A percentile compares a stretch with the other conserved stretches of the same genome.
Conservation (phyloP, 2,888 invertebrate species). For the Parochlus steinenii region DNA sequence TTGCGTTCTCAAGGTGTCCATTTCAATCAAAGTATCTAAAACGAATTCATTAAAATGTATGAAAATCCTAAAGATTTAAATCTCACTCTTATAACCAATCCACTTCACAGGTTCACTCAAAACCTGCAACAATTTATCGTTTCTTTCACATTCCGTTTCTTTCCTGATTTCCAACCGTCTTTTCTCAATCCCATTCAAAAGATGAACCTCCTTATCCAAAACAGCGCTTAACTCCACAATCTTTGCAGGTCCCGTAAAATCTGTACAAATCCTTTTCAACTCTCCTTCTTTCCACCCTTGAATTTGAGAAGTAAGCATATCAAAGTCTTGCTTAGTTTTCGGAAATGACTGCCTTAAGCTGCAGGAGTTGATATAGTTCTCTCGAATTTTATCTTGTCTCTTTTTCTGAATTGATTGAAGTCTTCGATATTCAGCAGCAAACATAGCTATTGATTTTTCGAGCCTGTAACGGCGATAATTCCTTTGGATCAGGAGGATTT, state of each 20-base stretch:
- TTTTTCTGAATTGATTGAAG: slow-evolving; percentile 36
- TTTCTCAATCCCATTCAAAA: slow-evolving; percentile 49
- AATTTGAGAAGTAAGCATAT: slow-evolving; percentile 44
- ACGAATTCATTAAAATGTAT: neutral
- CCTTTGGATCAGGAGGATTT: slow-evolving; percentile 46
- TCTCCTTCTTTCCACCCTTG: slow-evolving; percentile 27
- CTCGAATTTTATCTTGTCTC: slow-evolving; percentile 28
- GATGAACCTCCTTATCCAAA: slow-evolving; percentile 55
- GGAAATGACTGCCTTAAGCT: slow-evolving; percentile 37
- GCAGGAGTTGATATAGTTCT: slow-evolving; percentile 31
- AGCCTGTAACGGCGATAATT: slow-evolving; percentile 28
- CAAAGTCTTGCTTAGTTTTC: slow-evolving; percentile 52
- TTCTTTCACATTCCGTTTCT: slow-evolving; percentile 40
- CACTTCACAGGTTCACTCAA: slow-evolving; percentile 59
- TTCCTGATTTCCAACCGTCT: slow-evolving; percentile 43
- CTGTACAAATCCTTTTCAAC: slow-evolving; percentile 35
- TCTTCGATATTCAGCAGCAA: slow-evolving; percentile 32
- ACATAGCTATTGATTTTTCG: slow-evolving; percentile 31
- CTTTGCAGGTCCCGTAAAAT: slow-evolving; percentile 49
- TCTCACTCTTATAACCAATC: slow-evolving; percentile 50
- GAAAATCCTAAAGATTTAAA: neutral
- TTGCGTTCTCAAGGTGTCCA: slow-evolving; percentile 70
- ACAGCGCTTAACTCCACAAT: slow-evolving; percentile 52
- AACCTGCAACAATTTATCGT: slow-evolving; percentile 44
- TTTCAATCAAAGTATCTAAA: slow-evolving; percentile 40